Percentiles rank a stretch among this genome's conserved stretches.
These are phyloP conservation scores for Amazona guildingii DNA, from an alignment of 2,113 vertebrate genomes.

Conservation along the genomic window DNA sequence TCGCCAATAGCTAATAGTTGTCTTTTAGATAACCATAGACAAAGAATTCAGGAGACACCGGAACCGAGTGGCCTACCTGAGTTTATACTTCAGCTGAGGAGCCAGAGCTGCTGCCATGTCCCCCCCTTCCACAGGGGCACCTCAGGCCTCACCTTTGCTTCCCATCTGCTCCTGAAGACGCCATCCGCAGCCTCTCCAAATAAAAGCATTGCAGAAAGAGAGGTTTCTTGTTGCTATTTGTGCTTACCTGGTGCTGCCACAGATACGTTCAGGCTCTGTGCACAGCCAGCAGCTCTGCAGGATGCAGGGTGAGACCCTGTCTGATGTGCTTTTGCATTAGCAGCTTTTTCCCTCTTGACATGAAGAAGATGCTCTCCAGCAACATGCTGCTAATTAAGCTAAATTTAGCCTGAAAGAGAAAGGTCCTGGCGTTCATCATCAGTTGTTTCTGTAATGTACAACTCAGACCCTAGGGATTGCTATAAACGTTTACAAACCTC, in stretches of 20 bases:
- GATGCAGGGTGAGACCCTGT: neutral
- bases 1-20: neutral
- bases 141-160: neutral
- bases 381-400: neutral
- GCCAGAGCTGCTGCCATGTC: too few species aligned
- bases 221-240: neutral
- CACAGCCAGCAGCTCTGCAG: neutral
- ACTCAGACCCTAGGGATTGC: neutral
- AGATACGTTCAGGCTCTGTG: neutral
- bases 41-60: constrained; percentile 75
- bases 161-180: fast-evolving
- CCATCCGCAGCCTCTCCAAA: neutral
- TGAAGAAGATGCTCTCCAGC: neutral
- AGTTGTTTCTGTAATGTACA: neutral
- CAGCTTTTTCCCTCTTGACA: neutral
- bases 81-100: constrained; percentile 59
- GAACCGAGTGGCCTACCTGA: constrained; percentile 77
- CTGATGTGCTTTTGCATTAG: neutral
- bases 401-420: neutral
- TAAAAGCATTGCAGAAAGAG: neutral
- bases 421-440: neutral
- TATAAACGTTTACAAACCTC: neutral
- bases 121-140: neutral
- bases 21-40: constrained; percentile 77
- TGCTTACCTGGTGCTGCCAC: neutral